These are phyloP conservation scores for Gymnoscopelus microlampas DNA, from an alignment of 2,797 vertebrate species.

Conservation along the genomic window DNA sequence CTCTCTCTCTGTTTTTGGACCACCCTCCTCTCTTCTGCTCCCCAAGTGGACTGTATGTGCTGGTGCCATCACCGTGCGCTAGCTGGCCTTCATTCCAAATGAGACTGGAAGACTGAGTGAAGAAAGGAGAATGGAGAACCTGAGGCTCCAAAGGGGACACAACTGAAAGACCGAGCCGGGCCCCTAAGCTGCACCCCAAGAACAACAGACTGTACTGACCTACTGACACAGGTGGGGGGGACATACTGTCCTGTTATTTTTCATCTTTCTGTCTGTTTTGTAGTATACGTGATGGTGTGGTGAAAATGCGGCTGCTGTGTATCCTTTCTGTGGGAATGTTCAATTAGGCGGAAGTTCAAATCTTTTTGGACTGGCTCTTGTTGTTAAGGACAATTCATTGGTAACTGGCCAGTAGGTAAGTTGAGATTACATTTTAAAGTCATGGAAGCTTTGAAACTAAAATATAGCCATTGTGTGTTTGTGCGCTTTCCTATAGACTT, in stretches of 20 bases:
- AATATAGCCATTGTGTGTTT: background rate
- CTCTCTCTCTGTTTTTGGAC: conserved; percentile 42
- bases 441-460: background rate
- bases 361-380: background rate
- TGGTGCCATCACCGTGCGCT: conserved; percentile 44
- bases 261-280: background rate
- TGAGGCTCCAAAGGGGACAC: conserved; percentile 45
- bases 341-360: background rate
- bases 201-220: conserved; percentile 15
- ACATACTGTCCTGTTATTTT: conserved; percentile 6
- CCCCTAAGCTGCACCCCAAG: conserved; percentile 34
- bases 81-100: conserved; percentile 55
- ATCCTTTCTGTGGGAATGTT: background rate
- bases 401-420: background rate
- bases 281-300: background rate
- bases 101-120: conserved; percentile 46
- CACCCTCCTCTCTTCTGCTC: conserved; percentile 66
- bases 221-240: conserved; percentile 52
- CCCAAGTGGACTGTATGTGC: conserved; percentile 44
- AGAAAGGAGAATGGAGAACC: conserved; percentile 65
- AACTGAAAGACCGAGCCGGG: conserved; percentile 52
- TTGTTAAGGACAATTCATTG: background rate
- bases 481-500: background rate
- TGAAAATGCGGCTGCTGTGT: background rate
- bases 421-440: background rate